These are phyloP conservation scores for Hydropotes inermis DNA, from an alignment of 2,113 vertebrate species.

Conservation along the genomic window DNA sequence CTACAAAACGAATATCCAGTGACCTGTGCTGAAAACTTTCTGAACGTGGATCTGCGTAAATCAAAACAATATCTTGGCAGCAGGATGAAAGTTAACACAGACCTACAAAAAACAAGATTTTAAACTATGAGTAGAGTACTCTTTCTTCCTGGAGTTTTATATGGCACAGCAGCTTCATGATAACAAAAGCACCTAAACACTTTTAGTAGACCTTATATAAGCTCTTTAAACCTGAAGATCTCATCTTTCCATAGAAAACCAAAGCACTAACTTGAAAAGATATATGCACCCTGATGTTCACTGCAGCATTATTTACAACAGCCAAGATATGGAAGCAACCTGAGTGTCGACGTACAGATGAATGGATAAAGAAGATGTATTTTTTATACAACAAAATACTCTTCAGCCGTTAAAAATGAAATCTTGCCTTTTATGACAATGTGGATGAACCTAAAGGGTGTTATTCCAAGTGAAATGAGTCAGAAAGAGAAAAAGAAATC, in stretches of 20 bases:
- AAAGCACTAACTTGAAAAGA: not conserved
- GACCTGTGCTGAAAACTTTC: not conserved
- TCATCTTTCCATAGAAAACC: not conserved
- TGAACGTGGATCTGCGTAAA: not conserved
- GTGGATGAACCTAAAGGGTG: not conserved
- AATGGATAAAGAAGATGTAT: not conserved
- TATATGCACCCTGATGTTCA: not conserved
- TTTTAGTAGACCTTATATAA: not conserved
- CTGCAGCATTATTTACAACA: too few species aligned
- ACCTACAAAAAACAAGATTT: not conserved
- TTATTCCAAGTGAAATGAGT: not conserved
- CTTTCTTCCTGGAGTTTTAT: not conserved
- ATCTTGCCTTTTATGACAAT: not conserved
- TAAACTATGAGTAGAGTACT: not conserved
- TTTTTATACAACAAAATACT: not conserved
- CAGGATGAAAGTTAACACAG: not conserved
- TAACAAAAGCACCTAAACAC: not conserved
- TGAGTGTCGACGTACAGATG: not conserved
- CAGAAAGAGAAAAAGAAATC: not conserved
- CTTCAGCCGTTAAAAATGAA: not conserved
- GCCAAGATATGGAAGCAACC: not conserved
- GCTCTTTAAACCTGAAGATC: not conserved
- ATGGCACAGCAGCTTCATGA: not conserved
- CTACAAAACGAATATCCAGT: too few species aligned
- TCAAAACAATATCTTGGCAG: not conserved